phyloP scores from a whole-genome alignment of 2,797 vertebrate genomes.

The Coendou prehensilis region DNA sequence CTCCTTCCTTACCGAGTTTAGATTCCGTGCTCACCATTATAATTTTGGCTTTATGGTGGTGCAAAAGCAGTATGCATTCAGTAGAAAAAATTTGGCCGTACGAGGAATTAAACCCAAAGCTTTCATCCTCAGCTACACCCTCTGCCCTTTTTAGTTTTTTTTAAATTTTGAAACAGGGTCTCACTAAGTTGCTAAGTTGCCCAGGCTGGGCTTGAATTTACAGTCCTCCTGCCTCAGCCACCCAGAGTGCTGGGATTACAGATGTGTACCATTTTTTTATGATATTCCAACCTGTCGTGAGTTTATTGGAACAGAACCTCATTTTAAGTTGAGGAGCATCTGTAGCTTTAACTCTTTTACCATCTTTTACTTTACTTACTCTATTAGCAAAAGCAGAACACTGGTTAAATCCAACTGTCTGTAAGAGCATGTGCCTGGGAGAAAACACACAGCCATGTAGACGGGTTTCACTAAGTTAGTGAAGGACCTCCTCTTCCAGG shows the following conservation, averaged over 20 bases:
- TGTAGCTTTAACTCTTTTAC: not conserved
- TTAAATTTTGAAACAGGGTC: not conserved
- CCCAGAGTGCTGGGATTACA: not conserved
- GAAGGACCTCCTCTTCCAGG: not conserved
- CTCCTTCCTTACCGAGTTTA: not conserved
- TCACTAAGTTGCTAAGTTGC: not conserved
- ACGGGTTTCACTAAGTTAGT: not conserved
- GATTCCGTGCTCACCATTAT: not conserved
- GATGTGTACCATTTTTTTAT: not conserved
- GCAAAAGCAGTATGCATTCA: not conserved
- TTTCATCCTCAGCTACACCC: not conserved
- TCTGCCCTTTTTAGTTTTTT: not conserved
- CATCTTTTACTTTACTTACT: not conserved
- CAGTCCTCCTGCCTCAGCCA: not conserved
- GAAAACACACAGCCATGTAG: not conserved
- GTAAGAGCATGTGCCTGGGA: not conserved
- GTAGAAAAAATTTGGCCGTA: not conserved
- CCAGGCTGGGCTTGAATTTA: not conserved
- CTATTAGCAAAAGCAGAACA: not conserved
- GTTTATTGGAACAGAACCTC: not conserved
- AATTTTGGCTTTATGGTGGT: not conserved
- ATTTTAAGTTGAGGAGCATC: not conserved
- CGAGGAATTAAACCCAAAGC: not conserved
- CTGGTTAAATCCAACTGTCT: not conserved
- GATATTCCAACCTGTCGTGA: not conserved